These are phyloP conservation scores for Phymastichus coffea DNA, from an alignment of 1,140 invertebrate species.

Conservation along the genomic window DNA sequence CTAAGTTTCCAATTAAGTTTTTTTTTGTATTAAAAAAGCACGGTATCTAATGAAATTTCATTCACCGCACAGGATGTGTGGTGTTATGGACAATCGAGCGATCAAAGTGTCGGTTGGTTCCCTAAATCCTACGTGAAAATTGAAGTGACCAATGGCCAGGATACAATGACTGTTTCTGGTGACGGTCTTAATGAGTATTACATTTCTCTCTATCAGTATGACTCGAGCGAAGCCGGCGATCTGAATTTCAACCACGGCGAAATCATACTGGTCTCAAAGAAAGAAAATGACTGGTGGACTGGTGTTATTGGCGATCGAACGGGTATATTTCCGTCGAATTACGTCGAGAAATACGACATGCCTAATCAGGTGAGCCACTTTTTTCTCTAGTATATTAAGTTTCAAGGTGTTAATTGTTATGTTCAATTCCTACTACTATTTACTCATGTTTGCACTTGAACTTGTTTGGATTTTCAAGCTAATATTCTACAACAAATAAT, in stretches of 20 bases:
- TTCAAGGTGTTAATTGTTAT: not conserved
- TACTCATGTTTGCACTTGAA: too few relatives aligned
- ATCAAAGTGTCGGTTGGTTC: constrained; percentile 66
- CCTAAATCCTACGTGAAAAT: constrained; percentile 71
- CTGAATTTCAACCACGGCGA: constrained; percentile 90
- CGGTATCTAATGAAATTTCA: not conserved
- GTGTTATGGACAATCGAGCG: constrained; percentile 66
- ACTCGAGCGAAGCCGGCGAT: constrained; percentile 87
- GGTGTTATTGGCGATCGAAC: constrained; percentile 79
- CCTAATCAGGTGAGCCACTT: constrained; percentile 46
- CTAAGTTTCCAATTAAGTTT: too few relatives aligned
- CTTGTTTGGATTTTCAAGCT: too few relatives aligned
- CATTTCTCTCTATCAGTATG: constrained; percentile 80
- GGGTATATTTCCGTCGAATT: constrained; percentile 96
- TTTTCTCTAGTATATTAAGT: not conserved
- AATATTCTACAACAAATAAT: too few relatives aligned
- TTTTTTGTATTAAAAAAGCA: too few relatives aligned
- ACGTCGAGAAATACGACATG: constrained; percentile 69
- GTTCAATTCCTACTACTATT: too few relatives aligned
- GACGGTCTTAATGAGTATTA: constrained; percentile 68
- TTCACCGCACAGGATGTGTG: constrained; percentile 59
- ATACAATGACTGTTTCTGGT: constrained; percentile 6
- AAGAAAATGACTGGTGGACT: constrained; percentile 98
- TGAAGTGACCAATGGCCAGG: constrained; percentile 34
- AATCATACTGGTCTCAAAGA: constrained; percentile 80